These are phyloP conservation scores for Dryadula phaetusa DNA, from an alignment of 2,888 invertebrate species.

Conservation along the genomic window DNA sequence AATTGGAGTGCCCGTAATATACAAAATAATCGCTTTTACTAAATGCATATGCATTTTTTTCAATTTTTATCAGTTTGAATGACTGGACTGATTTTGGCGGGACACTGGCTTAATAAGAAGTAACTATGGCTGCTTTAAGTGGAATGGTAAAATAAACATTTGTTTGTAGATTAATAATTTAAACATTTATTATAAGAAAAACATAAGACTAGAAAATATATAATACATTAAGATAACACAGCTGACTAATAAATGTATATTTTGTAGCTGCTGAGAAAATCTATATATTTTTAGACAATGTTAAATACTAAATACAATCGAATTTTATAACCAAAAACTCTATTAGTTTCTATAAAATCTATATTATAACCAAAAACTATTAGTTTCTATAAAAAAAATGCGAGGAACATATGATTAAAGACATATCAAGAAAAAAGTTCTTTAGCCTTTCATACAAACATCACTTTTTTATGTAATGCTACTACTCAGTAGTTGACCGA, in stretches of 20 bases:
- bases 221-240: neutral
- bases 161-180: slow-evolving; percentile 3
- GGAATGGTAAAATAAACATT: neutral
- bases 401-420: neutral
- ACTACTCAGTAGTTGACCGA: neutral
- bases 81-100: too few species aligned
- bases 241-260: slow-evolving; percentile 3
- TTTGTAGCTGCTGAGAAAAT: too few species aligned
- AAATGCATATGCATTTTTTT: too few species aligned
- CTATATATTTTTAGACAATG: too few species aligned
- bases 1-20: too few species aligned
- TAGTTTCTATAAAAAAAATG: neutral
- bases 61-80: too few species aligned
- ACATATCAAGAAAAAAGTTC: neutral
- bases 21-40: too few species aligned
- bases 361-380: neutral
- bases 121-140: too few species aligned
- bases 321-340: too few species aligned
- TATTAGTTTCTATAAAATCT: too few species aligned
- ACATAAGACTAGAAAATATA: slow-evolving; percentile 17
- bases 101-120: too few species aligned
- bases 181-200: slow-evolving; percentile 11
- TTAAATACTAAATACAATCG: too few species aligned
- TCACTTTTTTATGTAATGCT: neutral
- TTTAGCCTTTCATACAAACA: neutral